Evolutionary conservation across 2,888 invertebrate genomes (phyloP).

Genomic region (Lasioglossum morio): DNA sequence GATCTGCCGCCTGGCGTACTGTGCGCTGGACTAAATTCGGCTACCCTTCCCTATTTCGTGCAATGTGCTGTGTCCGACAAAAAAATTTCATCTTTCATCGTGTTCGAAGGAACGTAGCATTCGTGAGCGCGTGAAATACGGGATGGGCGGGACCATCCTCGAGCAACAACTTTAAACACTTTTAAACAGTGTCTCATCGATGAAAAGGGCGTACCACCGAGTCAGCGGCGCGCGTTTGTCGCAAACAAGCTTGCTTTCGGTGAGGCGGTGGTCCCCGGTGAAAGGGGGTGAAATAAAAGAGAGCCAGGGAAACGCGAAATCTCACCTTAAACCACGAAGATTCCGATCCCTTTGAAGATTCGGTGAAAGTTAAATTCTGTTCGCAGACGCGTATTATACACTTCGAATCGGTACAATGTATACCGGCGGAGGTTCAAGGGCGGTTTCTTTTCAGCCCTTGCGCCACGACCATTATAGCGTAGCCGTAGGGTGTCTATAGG

Average conservation of each 20-base stretch:
- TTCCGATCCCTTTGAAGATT: slow-evolving; percentile 69
- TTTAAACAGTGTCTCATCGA: slow-evolving; percentile 50
- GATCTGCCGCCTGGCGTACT: no score
- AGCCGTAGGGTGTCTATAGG: slow-evolving; percentile 80
- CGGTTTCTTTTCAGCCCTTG: slow-evolving; percentile 76
- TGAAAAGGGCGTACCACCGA: slow-evolving; percentile 36
- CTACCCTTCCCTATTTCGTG: not conserved
- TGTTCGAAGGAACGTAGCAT: not conserved
- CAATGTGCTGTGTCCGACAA: not conserved
- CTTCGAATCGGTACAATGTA: slow-evolving; percentile 41
- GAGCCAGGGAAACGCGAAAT: slow-evolving; percentile 60
- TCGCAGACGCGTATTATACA: slow-evolving; percentile 53
- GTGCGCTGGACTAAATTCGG: no score
- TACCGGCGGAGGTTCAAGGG: slow-evolving; percentile 56
- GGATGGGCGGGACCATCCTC: slow-evolving; percentile 27
- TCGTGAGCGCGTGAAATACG: slow-evolving; percentile 9
- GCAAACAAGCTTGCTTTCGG: slow-evolving; percentile 62
- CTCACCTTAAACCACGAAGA: slow-evolving; percentile 71
- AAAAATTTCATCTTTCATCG: not conserved
- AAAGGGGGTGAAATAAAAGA: slow-evolving; percentile 43
- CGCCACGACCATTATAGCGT: slow-evolving; percentile 80
- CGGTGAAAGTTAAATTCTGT: slow-evolving; percentile 72
- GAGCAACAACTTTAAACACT: slow-evolving; percentile 46
- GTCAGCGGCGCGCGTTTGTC: slow-evolving; percentile 56
- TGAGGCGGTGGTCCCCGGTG: slow-evolving; percentile 15